Evolutionary conservation across 1,140 invertebrate species (phyloP).

Genomic region (Tetramorium parvispinum): DNA sequence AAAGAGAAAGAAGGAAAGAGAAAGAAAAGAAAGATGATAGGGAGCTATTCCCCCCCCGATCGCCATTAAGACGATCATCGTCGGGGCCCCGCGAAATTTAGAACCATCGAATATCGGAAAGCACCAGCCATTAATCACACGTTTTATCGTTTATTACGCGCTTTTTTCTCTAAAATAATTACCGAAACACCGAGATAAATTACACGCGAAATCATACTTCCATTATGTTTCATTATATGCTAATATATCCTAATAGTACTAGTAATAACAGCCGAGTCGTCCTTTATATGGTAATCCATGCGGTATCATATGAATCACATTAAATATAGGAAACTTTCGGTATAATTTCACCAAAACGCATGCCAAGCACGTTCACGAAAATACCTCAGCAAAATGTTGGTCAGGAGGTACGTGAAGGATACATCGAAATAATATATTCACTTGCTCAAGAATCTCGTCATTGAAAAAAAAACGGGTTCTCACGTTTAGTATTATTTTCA

Average conservation of each 20-base stretch:
- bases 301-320: neutral
- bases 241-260: conserved; percentile 4
- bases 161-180: conserved; percentile 2
- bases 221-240: conserved; percentile 19
- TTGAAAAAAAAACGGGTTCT: neutral
- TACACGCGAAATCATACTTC: neutral
- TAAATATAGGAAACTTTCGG: conserved; percentile 3
- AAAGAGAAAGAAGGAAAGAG: neutral
- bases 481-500: neutral
- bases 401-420: neutral
- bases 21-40: conserved; percentile 9
- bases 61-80: conserved; percentile 48
- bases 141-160: neutral
- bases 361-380: neutral
- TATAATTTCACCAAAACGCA: conserved; percentile 10
- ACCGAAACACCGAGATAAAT: neutral
- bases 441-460: neutral
- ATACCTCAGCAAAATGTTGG: neutral
- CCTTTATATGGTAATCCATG: conserved; percentile 15
- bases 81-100: conserved; percentile 18
- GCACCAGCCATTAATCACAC: neutral
- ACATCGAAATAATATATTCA: neutral
- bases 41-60: conserved; percentile 7
- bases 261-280: neutral
- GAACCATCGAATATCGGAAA: neutral